phyloP scores from a whole-genome alignment of 2,113 vertebrate genomes.

The Marmota monax region DNA sequence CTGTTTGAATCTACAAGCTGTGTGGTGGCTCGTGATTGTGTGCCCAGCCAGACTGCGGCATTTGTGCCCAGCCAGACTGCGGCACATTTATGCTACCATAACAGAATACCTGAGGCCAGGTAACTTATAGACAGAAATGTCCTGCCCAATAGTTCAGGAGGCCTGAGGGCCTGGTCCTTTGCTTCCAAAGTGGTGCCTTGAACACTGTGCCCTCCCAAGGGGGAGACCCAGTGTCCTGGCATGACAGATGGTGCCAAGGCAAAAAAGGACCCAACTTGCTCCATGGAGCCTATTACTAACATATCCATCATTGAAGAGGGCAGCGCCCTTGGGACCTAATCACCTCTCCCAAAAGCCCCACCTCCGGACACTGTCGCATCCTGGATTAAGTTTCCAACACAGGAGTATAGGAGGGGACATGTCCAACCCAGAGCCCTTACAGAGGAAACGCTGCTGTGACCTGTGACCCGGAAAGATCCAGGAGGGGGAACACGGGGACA shows the following conservation, averaged over 20 bases:
- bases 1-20: too few relatives aligned
- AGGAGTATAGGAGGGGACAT: neutral
- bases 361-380: neutral
- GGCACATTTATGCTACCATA: neutral
- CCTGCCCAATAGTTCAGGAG: neutral
- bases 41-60: too few relatives aligned
- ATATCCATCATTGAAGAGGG: accelerated
- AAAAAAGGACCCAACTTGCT: neutral
- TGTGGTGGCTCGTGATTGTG: too few relatives aligned
- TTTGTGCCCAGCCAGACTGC: too few relatives aligned
- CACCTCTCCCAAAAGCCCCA: neutral
- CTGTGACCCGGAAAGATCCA: too few relatives aligned
- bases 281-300: accelerated
- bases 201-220: neutral
- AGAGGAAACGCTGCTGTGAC: accelerated
- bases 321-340: too few relatives aligned
- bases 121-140: neutral
- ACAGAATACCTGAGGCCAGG: neutral
- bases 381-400: neutral
- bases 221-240: too few relatives aligned
- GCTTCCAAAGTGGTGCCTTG: neutral
- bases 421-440: neutral
- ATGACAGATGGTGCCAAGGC: neutral
- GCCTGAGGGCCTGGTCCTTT: neutral
- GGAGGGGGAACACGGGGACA: accelerated